These are phyloP conservation scores for Takifugu flavidus DNA, from an alignment of 2,113 vertebrate genomes.

Conservation along the genomic window DNA sequence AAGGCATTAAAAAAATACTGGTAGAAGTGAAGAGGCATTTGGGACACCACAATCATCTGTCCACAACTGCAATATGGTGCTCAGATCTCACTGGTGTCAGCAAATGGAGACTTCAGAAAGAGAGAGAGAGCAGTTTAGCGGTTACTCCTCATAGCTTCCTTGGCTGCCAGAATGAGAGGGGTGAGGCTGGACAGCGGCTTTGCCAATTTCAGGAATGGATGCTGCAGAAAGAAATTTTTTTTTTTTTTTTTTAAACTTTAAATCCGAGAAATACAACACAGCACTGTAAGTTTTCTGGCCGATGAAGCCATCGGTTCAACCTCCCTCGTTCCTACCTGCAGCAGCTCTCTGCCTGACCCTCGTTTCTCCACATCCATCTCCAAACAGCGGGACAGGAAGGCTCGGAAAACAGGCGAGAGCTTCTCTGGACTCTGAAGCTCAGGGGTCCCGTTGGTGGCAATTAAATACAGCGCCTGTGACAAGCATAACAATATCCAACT, in stretches of 20 bases:
- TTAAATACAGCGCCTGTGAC: slow-evolving; percentile 74
- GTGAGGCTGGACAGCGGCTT: slow-evolving; percentile 78
- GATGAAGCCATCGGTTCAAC: too few species aligned
- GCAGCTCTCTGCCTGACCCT: slow-evolving; percentile 71
- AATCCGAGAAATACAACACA: neutral
- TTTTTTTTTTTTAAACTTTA: neutral
- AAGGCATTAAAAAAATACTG: neutral
- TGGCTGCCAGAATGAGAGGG: slow-evolving; percentile 76
- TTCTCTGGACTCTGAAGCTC: slow-evolving; percentile 80
- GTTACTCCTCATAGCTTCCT: slow-evolving; percentile 77
- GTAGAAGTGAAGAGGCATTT: neutral
- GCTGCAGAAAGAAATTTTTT: slow-evolving; percentile 42
- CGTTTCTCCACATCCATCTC: slow-evolving; percentile 80
- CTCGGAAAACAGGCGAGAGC: slow-evolving; percentile 71
- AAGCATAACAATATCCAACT: neutral
- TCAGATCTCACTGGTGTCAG: neutral
- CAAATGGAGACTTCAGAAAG: neutral
- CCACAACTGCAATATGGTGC: neutral
- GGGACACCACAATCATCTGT: neutral
- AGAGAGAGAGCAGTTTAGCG: slow-evolving; percentile 45
- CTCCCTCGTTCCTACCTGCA: slow-evolving; percentile 62
- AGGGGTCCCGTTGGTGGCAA: slow-evolving; percentile 78
- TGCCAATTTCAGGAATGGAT: slow-evolving; percentile 75
- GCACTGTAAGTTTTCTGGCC: neutral
- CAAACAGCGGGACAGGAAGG: slow-evolving; percentile 74